These are phyloP conservation scores for Tauraco erythrolophus DNA, from an alignment of 2,113 vertebrate species.

Conservation along the genomic window DNA sequence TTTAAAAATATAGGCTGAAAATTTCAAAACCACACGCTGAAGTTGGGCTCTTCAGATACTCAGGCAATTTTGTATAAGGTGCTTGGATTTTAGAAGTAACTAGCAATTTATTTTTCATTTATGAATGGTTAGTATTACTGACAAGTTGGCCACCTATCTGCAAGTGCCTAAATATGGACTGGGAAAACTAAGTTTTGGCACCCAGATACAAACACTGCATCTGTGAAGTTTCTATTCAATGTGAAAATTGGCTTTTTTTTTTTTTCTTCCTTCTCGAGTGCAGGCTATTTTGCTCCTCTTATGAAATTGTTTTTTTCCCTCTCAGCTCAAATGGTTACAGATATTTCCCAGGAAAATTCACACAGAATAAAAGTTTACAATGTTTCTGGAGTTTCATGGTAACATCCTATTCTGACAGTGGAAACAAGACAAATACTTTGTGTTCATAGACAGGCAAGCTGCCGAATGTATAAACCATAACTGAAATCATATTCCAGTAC, in stretches of 20 bases:
- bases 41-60: background rate
- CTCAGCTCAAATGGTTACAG: background rate
- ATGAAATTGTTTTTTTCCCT: background rate
- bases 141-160: constrained; percentile 55
- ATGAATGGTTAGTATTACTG: constrained; percentile 20
- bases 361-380: background rate
- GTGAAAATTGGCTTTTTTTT: background rate
- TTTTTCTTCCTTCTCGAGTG: background rate
- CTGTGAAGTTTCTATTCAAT: constrained; percentile 47
- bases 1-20: background rate
- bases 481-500: background rate
- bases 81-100: background rate
- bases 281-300: background rate
- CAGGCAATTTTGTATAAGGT: background rate
- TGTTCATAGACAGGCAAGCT: background rate
- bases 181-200: constrained; percentile 39
- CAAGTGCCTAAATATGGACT: constrained; percentile 46
- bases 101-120: background rate
- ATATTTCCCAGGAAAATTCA: background rate
- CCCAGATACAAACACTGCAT: background rate
- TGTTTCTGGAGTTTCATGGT: background rate
- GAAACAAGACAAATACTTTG: background rate
- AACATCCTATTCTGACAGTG: background rate
- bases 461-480: background rate
- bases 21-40: background rate